Conservation (phyloP, 1,140 invertebrate genomes). For the Bombus huntii region DNA sequence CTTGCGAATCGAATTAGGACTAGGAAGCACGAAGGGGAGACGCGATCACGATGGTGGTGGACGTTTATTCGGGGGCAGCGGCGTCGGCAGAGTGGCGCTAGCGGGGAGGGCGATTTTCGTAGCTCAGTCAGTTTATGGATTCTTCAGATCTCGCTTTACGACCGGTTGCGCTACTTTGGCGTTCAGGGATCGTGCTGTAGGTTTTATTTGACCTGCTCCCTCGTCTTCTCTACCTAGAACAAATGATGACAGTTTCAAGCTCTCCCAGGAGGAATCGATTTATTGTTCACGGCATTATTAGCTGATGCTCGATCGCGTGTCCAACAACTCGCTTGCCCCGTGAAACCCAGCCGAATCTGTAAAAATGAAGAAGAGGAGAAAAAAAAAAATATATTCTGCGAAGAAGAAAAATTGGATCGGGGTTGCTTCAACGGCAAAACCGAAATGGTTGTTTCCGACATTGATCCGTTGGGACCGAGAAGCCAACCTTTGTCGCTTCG, state of each 20-base stretch:
- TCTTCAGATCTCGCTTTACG: conserved; percentile 17
- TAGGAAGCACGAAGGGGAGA: not conserved
- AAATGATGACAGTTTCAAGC: conserved; percentile 36
- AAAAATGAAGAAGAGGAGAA: not conserved
- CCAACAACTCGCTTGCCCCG: too few species aligned
- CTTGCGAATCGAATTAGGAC: not conserved
- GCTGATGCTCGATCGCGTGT: too few species aligned
- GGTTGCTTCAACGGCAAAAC: not conserved
- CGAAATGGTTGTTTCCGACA: not conserved
- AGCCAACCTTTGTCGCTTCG: not conserved
- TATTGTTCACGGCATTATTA: conserved; percentile 21
- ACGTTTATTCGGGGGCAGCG: not conserved
- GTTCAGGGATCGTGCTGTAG: not conserved
- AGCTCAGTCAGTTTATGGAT: conserved; percentile 17
- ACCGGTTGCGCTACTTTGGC: not conserved
- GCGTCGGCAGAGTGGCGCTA: not conserved
- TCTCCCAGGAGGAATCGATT: conserved; percentile 31
- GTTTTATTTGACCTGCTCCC: not conserved
- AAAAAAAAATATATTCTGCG: not conserved
- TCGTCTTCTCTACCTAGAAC: conserved; percentile 25
- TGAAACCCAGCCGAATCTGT: not conserved
- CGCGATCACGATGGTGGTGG: not conserved
- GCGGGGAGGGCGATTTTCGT: not conserved
- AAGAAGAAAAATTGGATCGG: not conserved
- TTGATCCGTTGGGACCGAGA: not conserved